These are phyloP conservation scores for Paraescarpia echinospica DNA, from an alignment of 1,140 invertebrate genomes.

Conservation along the genomic window DNA sequence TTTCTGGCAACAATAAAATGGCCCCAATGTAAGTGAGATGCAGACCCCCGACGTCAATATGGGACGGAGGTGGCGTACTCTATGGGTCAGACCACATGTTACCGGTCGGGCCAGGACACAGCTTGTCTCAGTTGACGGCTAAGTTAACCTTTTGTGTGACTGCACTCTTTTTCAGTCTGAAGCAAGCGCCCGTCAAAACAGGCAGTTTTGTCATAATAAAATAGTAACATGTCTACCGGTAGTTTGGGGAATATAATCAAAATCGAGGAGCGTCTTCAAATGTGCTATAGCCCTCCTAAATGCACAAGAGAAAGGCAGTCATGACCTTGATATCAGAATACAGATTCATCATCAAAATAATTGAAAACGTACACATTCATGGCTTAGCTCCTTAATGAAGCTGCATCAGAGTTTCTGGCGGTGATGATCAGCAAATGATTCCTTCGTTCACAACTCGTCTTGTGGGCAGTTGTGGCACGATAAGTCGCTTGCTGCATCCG, in stretches of 20 bases:
- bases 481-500: not conserved
- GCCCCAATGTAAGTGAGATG: no score
- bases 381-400: not conserved
- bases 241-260: not conserved
- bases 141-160: not conserved
- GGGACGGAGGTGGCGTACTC: no score
- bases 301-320: no score
- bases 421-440: not conserved
- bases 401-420: not conserved
- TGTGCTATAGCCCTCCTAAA: not conserved
- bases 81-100: no score
- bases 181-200: not conserved
- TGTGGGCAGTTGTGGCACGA: not conserved
- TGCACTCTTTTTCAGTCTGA: not conserved
- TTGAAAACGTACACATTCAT: no score
- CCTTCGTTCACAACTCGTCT: not conserved
- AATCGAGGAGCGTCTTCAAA: not conserved
- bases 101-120: no score
- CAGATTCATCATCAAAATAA: no score
- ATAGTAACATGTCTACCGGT: not conserved
- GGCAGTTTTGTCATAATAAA: not conserved
- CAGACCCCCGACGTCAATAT: no score
- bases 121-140: not conserved
- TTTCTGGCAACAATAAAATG: not conserved
- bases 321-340: no score